phyloP scores from a whole-genome alignment of 2,113 vertebrate genomes.

The Odobenus rosmarus region DNA sequence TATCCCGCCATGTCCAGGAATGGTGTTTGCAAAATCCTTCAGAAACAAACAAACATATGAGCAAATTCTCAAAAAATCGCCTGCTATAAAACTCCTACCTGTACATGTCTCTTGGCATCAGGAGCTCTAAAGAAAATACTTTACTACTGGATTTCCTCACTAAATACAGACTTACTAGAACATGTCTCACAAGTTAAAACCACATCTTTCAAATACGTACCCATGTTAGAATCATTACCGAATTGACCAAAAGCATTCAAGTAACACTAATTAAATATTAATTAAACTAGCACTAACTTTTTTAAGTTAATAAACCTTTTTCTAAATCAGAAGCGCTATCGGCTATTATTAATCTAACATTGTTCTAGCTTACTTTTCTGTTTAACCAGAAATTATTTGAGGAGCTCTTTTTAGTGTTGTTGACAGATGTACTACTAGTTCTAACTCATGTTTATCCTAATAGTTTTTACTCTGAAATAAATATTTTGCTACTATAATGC shows the following conservation, averaged over 20 bases:
- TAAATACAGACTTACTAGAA: not conserved
- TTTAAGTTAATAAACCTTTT: not conserved
- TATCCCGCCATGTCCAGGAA: slow-evolving; percentile 98
- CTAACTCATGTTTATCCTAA: not conserved
- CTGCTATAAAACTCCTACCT: not conserved
- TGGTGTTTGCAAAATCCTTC: slow-evolving; percentile 98
- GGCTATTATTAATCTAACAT: not conserved
- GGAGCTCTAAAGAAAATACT: not conserved
- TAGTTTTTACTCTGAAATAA: not conserved
- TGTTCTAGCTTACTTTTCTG: not conserved
- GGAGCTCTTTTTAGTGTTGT: not conserved
- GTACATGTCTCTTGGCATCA: not conserved
- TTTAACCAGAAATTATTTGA: not conserved
- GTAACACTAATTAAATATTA: not conserved
- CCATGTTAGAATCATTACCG: not conserved
- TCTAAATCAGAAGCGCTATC: not conserved
- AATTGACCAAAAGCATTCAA: not conserved
- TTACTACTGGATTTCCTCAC: not conserved
- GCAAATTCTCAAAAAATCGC: not conserved
- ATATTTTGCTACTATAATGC: not conserved
- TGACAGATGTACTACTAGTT: not conserved
- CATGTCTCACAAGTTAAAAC: not conserved
- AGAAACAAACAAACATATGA: not conserved
- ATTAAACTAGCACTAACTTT: not conserved
- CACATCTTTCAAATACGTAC: not conserved